Percentiles rank a stretch among this genome's conserved stretches.
These are phyloP conservation scores for Aphaenogaster floridana DNA, from an alignment of 1,140 invertebrate species.

Conservation along the genomic window DNA sequence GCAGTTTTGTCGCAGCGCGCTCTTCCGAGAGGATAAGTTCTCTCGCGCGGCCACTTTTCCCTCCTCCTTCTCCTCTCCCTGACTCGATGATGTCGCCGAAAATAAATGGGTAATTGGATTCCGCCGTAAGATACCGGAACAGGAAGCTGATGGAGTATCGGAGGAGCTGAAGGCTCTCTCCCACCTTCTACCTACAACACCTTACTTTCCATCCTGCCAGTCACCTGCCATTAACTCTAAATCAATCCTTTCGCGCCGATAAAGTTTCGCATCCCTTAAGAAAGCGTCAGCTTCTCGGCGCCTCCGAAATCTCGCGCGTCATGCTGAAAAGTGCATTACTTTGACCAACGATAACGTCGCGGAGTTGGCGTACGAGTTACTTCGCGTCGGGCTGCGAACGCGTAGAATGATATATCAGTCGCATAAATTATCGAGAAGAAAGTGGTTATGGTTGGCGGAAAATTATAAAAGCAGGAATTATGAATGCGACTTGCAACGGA, in stretches of 20 bases:
- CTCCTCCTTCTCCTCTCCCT: neutral
- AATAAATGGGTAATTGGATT: conserved; percentile 77
- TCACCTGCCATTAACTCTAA: conserved; percentile 72
- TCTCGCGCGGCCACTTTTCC: neutral
- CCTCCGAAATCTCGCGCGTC: conserved; percentile 10
- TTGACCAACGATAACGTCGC: neutral
- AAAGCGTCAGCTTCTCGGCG: conserved; percentile 23
- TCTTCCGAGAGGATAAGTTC: conserved; percentile 48
- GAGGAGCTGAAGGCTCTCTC: conserved; percentile 49
- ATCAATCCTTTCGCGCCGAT: conserved; percentile 70
- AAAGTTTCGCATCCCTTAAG: conserved; percentile 58
- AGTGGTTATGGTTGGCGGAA: neutral
- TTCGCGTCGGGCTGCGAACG: neutral
- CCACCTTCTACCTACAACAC: neutral
- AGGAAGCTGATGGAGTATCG: conserved; percentile 77
- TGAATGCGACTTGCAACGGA: neutral
- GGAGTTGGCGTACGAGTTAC: neutral
- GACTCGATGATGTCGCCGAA: conserved; percentile 76
- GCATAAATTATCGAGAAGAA: neutral
- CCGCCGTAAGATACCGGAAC: conserved; percentile 72
- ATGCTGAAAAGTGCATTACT: neutral
- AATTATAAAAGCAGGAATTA: neutral
- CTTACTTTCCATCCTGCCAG: conserved; percentile 46
- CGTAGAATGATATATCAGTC: neutral
- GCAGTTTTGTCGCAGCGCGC: conserved; percentile 3